These are phyloP conservation scores for Petroica traversi DNA, from an alignment of 2,113 vertebrate genomes.

Conservation along the genomic window DNA sequence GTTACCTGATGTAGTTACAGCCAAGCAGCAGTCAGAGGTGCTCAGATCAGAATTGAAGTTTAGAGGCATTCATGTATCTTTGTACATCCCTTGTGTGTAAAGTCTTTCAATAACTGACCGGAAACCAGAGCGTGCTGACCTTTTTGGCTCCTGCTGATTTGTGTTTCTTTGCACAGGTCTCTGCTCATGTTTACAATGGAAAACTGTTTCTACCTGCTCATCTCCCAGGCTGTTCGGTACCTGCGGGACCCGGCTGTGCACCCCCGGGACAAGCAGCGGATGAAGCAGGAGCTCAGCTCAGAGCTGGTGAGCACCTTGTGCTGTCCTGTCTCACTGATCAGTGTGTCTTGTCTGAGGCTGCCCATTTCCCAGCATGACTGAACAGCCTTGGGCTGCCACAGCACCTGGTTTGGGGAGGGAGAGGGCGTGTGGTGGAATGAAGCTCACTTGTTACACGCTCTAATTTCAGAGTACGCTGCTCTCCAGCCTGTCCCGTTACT, in stretches of 20 bases:
- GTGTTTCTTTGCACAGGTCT: constrained; percentile 74
- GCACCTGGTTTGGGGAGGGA: neutral
- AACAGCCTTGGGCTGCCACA: neutral
- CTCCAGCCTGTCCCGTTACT: constrained; percentile 89
- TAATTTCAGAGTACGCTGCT: constrained; percentile 87
- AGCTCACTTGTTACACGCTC: accelerated
- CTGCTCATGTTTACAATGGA: constrained; percentile 97
- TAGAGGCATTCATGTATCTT: neutral
- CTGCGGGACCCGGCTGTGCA: constrained; percentile 86
- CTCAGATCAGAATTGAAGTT: neutral
- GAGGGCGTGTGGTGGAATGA: accelerated
- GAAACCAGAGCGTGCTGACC: neutral
- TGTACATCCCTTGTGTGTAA: accelerated
- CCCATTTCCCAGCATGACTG: neutral
- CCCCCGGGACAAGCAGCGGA: constrained; percentile 92
- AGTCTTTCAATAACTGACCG: neutral
- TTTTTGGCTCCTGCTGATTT: neutral
- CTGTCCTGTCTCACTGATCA: neutral
- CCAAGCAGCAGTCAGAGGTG: neutral
- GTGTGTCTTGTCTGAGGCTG: neutral
- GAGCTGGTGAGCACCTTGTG: constrained; percentile 83
- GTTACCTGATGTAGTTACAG: neutral
- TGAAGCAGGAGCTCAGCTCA: constrained; percentile 97
- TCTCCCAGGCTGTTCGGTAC: constrained; percentile 93
- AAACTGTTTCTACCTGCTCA: constrained; percentile 96